Evolutionary conservation across 2,797 vertebrate genomes (phyloP).

Genomic region (Sebastes variabilis): DNA sequence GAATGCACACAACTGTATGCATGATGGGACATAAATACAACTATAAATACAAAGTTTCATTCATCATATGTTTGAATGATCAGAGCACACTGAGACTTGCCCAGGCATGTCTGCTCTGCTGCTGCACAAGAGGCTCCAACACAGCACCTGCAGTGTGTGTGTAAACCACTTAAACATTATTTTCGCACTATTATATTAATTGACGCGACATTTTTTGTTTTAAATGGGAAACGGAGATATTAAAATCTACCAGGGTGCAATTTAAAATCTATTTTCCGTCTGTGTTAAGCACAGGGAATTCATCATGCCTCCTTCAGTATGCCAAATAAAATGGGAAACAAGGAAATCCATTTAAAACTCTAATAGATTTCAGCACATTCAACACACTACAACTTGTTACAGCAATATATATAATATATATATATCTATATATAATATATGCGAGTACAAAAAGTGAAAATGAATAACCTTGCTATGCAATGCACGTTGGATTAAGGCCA

Average conservation of each 20-base stretch:
- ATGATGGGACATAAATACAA: not conserved
- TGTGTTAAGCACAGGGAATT: not conserved
- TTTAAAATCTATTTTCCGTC: not conserved
- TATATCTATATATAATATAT: no score
- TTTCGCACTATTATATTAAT: rapidly evolving
- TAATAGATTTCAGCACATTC: not conserved
- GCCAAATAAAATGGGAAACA: not conserved
- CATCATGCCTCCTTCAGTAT: not conserved
- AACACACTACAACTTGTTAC: not conserved
- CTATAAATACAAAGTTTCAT: not conserved
- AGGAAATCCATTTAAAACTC: not conserved
- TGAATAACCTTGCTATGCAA: not conserved
- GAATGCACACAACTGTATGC: rapidly evolving
- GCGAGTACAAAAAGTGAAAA: not conserved
- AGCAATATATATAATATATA: not conserved
- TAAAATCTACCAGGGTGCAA: not conserved
- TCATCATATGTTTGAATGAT: not conserved
- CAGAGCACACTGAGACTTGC: slow-evolving; percentile 35
- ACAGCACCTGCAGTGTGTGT: not conserved
- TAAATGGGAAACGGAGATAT: not conserved
- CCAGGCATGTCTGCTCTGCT: slow-evolving; percentile 59
- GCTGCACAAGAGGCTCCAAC: not conserved
- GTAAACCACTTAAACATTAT: not conserved
- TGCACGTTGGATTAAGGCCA: not conserved
- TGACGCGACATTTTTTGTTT: rapidly evolving